Base-by-base conservation (phyloP, 1,140 invertebrate species). In the Scylla paramamosain region DNA sequence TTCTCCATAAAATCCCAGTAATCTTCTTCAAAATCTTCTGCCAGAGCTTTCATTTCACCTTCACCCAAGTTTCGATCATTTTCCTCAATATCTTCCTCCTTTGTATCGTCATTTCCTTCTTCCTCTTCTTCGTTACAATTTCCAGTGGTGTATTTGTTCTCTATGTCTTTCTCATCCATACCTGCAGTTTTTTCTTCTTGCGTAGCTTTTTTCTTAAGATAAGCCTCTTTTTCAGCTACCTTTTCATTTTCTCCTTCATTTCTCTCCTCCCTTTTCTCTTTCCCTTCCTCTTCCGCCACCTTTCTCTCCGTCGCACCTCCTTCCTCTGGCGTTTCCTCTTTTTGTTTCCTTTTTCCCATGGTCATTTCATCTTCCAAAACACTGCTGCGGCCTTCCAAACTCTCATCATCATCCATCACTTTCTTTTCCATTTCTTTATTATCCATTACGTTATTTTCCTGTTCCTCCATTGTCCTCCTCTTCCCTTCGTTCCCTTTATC, bases 221-320 rank as follows among this genome's bases (percentile, higher is more conserved):
- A 6, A 46, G 45, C 25, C 46, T 20, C 12, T 91, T 91, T 25
- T 91, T 93, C 92, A 45, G 39, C 31, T 45, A n/a, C 59, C 31
- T 83, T 28, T n/a, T 83, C 39, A 0, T 82, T 92, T 92, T 67
- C 29, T 77, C 67, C 67, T 77, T 77, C 25, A n/a, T 77, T 77
- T n/a, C 67, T 82, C 77, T 67, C 8, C n/a, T 45, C 32, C 67
- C 8, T 28, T 32, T 67, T 52, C 48, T 92, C 10, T 12, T 77
- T 31, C 48, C 0, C 3, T 92, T 32, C 77, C 45, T 93, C 92
- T 31, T 48, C 82, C 84, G 25, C 29, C 92, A 86, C 45, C 83
- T 82, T 48, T 46, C 20, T 28, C 46, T 29, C 32, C 20, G 31
- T n/a, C 28, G 1, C 83, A 25, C 14, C 12, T 59, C 87, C 45